phyloP scores from a whole-genome alignment of 2,797 vertebrate genomes.

The Buphagus erythrorhynchus region DNA sequence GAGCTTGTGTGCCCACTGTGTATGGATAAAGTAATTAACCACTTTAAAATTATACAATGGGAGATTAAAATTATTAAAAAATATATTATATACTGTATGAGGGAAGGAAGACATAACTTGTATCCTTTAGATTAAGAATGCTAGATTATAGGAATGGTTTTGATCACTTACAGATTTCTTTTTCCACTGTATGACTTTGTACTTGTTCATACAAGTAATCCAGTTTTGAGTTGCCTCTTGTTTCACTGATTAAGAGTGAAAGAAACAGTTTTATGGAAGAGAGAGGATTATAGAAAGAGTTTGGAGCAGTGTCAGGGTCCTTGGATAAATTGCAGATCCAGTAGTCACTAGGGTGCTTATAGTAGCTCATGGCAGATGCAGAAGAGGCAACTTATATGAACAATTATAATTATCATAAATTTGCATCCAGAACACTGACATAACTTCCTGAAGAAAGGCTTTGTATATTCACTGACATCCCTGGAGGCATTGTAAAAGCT shows the following conservation, averaged over 20 bases:
- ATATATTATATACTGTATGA: background rate
- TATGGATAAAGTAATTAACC: slow-evolving; percentile 32
- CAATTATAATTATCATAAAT: background rate
- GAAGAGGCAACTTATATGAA: background rate
- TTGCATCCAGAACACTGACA: background rate
- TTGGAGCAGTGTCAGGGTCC: background rate
- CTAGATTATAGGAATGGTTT: background rate
- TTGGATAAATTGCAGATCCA: background rate
- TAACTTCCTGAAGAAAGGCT: background rate
- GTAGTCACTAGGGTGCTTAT: background rate
- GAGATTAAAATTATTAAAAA: background rate
- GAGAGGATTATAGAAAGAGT: background rate
- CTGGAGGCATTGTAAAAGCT: background rate
- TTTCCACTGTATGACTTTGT: background rate
- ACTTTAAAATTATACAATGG: background rate
- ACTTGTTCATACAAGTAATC: background rate
- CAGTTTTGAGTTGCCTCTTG: background rate
- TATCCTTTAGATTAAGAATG: background rate
- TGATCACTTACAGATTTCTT: background rate
- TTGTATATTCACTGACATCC: background rate
- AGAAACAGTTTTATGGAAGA: background rate
- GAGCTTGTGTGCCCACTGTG: background rate
- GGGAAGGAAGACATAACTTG: background rate
- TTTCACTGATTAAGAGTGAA: background rate
- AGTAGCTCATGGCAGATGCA: background rate